Conservation (phyloP, 2,888 invertebrate genomes). For the Phyllotreta cruciferae region DNA sequence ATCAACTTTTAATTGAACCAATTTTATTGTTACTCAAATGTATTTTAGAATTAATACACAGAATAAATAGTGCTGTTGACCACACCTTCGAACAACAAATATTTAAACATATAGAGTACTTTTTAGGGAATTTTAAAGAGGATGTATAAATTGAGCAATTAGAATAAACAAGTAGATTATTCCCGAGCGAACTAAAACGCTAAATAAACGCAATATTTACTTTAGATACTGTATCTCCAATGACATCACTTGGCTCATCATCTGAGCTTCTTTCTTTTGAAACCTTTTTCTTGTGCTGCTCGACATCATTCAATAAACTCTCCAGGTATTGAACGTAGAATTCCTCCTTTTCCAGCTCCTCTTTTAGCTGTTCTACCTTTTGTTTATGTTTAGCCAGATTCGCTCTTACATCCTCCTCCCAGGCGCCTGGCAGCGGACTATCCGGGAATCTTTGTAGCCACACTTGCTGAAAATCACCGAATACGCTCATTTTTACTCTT, state of each 20-base stretch:
- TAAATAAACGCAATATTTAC: conserved; percentile 49
- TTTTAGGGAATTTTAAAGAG: conserved; percentile 12
- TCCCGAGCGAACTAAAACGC: conserved; percentile 23
- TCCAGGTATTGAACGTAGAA: conserved; percentile 91
- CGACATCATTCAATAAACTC: conserved; percentile 82
- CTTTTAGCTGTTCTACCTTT: conserved; percentile 80
- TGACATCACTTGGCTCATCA: conserved; percentile 47
- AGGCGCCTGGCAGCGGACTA: conserved; percentile 87
- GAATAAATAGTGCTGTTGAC: conserved; percentile 20
- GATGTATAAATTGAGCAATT: conserved; percentile 26
- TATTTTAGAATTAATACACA: conserved; percentile 27
- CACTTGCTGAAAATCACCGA: conserved; percentile 89
- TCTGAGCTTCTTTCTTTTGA: conserved; percentile 51
- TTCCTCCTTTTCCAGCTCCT: conserved; percentile 89
- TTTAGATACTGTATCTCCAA: conserved; percentile 54
- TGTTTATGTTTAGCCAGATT: conserved; percentile 89
- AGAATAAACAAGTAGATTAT: conserved; percentile 24
- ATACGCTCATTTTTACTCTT: conserved; percentile 75
- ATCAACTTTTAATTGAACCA: neutral
- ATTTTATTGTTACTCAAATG: conserved; percentile 12
- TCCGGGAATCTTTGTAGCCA: conserved; percentile 92
- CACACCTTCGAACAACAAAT: conserved; percentile 25
- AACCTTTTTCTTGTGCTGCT: conserved; percentile 74
- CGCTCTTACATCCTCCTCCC: conserved; percentile 92
- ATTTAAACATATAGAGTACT: conserved; percentile 11